Evolutionary conservation across 2,888 invertebrate genomes (phyloP).

Genomic region (Caenorhabditis sp.): DNA sequence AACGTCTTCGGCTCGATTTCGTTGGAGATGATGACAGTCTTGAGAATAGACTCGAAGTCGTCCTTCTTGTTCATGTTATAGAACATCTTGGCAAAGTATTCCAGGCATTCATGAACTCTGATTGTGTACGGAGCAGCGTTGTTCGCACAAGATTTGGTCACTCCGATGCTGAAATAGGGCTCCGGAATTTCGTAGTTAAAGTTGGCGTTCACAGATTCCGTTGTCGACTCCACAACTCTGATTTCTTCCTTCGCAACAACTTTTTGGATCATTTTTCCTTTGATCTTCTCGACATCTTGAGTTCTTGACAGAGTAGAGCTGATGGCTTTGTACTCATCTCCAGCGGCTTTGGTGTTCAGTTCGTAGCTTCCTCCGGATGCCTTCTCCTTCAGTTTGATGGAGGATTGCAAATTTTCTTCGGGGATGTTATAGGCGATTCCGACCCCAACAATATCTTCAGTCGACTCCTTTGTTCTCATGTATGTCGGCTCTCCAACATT

Average conservation of each 20-base stretch:
- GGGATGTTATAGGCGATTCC: slow-evolving; percentile 74
- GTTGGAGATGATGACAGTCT: slow-evolving; percentile 62
- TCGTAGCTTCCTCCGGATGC: slow-evolving; percentile 75
- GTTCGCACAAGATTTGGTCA: slow-evolving; percentile 45
- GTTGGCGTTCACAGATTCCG: slow-evolving; percentile 60
- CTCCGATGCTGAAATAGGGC: slow-evolving; percentile 11
- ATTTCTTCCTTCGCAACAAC: slow-evolving; percentile 49
- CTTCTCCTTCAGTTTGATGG: slow-evolving; percentile 63
- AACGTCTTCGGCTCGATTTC: slow-evolving; percentile 59
- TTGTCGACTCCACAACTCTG: slow-evolving; percentile 61
- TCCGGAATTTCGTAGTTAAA: slow-evolving; percentile 61
- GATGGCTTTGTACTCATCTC: slow-evolving; percentile 66
- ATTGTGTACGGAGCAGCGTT: slow-evolving; percentile 56
- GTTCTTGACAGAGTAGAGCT: slow-evolving; percentile 58
- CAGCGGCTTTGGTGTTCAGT: slow-evolving; percentile 73
- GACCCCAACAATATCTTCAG: slow-evolving; percentile 71
- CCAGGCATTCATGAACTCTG: slow-evolving; percentile 71
- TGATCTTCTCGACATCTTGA: slow-evolving; percentile 59
- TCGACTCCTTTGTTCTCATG: slow-evolving; percentile 67
- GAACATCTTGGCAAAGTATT: slow-evolving; percentile 71
- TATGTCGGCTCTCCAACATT: slow-evolving; percentile 65
- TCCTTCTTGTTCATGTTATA: slow-evolving; percentile 71
- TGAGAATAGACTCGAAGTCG: slow-evolving; percentile 54
- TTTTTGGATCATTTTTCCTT: slow-evolving; percentile 62
- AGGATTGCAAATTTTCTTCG: slow-evolving; percentile 45